These are phyloP conservation scores for Lagorchestes hirsutus DNA, from an alignment of 2,797 vertebrate genomes.

Conservation along the genomic window DNA sequence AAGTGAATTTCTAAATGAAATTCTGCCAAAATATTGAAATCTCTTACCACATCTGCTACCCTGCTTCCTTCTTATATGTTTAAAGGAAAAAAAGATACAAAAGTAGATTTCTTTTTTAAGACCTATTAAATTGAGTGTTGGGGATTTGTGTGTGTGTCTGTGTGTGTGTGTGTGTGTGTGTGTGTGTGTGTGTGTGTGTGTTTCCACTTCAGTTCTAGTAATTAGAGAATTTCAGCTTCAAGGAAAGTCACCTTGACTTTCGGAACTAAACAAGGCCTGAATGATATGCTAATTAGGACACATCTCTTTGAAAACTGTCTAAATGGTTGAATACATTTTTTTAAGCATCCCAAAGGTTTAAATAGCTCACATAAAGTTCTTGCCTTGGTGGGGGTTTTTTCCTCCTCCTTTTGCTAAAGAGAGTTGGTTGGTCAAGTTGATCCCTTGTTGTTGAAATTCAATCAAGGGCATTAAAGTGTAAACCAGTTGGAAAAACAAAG, in stretches of 20 bases:
- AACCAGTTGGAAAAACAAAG: slow-evolving; percentile 99
- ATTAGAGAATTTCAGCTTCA: slow-evolving; percentile 66
- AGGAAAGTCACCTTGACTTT: slow-evolving; percentile 80
- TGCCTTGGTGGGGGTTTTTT: slow-evolving; percentile 77
- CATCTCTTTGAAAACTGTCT: slow-evolving; percentile 85
- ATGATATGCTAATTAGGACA: slow-evolving; percentile 86
- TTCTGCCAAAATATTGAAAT: not conserved
- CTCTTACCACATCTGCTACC: not conserved
- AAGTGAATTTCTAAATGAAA: slow-evolving; percentile 40
- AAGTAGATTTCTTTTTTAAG: not conserved
- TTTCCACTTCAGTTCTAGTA: not conserved
- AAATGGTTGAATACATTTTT: slow-evolving; percentile 69
- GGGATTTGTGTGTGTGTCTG: not conserved
- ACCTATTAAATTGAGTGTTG: not conserved
- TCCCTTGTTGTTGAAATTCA: slow-evolving; percentile 95
- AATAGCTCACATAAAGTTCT: slow-evolving; percentile 70
- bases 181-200: slow-evolving; percentile 3
- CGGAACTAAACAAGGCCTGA: slow-evolving; percentile 78
- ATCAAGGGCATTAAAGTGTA: slow-evolving; percentile 99
- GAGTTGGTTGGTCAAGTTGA: slow-evolving; percentile 93
- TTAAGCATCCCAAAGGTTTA: slow-evolving; percentile 64
- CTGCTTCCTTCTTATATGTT: not conserved
- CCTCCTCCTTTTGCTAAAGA: slow-evolving; percentile 78
- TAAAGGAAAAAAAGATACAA: not conserved
- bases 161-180: not conserved